phyloP scores from a whole-genome alignment of 1,140 invertebrate genomes.

The Papilio aristodemus region DNA sequence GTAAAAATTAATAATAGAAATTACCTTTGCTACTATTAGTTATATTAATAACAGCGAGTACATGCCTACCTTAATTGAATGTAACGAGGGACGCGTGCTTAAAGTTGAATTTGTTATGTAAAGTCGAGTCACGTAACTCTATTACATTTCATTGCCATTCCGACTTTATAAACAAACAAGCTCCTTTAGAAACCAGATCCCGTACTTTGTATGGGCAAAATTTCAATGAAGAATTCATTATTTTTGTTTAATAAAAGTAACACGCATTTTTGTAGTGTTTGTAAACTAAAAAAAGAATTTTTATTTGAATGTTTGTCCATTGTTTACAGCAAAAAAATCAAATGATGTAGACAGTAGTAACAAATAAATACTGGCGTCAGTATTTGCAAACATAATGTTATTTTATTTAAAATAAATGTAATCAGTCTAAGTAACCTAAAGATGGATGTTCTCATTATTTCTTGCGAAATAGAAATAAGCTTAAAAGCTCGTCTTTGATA shows the following conservation, averaged over 20 bases:
- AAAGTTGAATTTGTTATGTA: constrained; percentile 9
- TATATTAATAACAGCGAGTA: background rate
- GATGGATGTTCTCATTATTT: background rate
- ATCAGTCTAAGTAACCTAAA: too few relatives aligned
- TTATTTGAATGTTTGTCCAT: background rate
- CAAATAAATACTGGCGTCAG: too few relatives aligned
- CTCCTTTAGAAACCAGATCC: constrained; percentile 4
- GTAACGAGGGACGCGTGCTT: background rate
- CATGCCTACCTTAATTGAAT: constrained; percentile 1
- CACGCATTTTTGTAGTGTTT: background rate
- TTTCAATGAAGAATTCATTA: constrained; percentile 14
- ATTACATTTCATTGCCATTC: constrained; percentile 7
- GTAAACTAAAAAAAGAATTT: background rate
- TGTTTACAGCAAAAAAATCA: background rate
- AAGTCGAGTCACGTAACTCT: constrained; percentile 11
- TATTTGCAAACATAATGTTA: too few relatives aligned
- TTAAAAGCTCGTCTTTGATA: background rate
- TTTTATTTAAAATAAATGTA: too few relatives aligned
- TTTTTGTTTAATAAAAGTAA: background rate
- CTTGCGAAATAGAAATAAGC: background rate
- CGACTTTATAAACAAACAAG: background rate
- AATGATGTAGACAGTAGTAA: background rate
- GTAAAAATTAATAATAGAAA: too few relatives aligned
- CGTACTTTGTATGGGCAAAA: background rate
- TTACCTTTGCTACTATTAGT: too few relatives aligned